phyloP scores from a whole-genome alignment of 2,888 invertebrate species.

The Lysandra bellargus region DNA sequence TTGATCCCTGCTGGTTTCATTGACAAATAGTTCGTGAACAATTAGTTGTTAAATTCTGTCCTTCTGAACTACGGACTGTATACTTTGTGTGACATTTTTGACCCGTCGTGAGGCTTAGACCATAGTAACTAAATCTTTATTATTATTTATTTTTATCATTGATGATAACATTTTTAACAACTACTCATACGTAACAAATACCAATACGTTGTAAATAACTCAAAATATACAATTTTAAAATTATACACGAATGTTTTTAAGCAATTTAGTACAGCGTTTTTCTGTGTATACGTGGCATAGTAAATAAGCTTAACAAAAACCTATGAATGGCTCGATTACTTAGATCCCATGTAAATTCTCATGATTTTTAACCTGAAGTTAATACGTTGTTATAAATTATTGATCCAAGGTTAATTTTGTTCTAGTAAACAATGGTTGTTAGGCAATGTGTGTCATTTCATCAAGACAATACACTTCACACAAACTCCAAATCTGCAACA shows the following conservation, averaged over 20 bases:
- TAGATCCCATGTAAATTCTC: constrained; percentile 14
- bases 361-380: constrained; percentile 24
- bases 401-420: constrained; percentile 38
- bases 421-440: constrained; percentile 59
- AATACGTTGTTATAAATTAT: constrained; percentile 41
- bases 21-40: neutral
- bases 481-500: constrained; percentile 46
- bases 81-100: too few species aligned
- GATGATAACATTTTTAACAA: too few species aligned
- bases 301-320: neutral
- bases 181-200: too few species aligned
- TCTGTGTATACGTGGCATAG: too few species aligned
- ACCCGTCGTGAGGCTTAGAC: too few species aligned
- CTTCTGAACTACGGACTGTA: too few species aligned
- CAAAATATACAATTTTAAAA: too few species aligned
- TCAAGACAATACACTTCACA: constrained; percentile 65
- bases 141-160: too few species aligned
- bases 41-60: neutral
- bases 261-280: too few species aligned
- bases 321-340: neutral
- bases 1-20: neutral
- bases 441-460: constrained; percentile 64
- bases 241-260: too few species aligned
- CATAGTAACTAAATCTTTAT: too few species aligned
- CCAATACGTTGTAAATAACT: too few species aligned